Percentiles rank a stretch among this genome's conserved stretches.
Conservation (phyloP, 2,888 invertebrate genomes). For the Strigamia maritima region DNA sequence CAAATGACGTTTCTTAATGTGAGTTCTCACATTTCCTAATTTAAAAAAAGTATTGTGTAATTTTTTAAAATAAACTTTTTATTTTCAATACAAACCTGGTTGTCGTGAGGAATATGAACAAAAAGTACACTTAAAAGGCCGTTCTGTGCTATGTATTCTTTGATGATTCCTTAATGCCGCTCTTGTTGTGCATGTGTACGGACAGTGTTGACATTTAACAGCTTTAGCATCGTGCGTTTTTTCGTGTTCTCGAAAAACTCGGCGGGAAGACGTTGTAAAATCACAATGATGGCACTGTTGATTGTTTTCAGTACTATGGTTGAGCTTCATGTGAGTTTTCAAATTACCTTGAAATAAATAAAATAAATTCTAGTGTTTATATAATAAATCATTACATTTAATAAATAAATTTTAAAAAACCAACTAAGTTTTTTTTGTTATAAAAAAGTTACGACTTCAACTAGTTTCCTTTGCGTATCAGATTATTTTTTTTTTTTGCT, state of each 20-base stretch:
- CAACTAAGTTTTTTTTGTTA: neutral
- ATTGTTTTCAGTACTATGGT: constrained; percentile 49
- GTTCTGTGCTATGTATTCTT: constrained; percentile 47
- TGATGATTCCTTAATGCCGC: constrained; percentile 48
- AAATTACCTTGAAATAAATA: constrained; percentile 50
- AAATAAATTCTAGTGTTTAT: neutral
- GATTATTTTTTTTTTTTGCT: neutral
- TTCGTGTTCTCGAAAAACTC: constrained; percentile 49
- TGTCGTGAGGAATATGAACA: constrained; percentile 49
- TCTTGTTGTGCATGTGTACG: constrained; percentile 47
- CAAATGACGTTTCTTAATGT: constrained; percentile 49
- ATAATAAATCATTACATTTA: neutral
- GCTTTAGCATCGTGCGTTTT: constrained; percentile 46
- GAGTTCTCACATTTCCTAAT: constrained; percentile 45
- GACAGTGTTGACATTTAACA: constrained; percentile 46
- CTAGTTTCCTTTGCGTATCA: neutral
- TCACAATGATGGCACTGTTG: constrained; percentile 49
- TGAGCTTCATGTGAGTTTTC: constrained; percentile 50
- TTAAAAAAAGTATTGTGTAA: neutral
- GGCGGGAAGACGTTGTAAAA: constrained; percentile 49
- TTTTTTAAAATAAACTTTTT: neutral
- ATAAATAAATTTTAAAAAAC: neutral
- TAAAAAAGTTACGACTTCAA: neutral
- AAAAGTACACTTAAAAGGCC: constrained; percentile 47
- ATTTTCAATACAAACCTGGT: constrained; percentile 45